Conservation (phyloP, 2,888 invertebrate species). For the Cryptus viduatorius region DNA sequence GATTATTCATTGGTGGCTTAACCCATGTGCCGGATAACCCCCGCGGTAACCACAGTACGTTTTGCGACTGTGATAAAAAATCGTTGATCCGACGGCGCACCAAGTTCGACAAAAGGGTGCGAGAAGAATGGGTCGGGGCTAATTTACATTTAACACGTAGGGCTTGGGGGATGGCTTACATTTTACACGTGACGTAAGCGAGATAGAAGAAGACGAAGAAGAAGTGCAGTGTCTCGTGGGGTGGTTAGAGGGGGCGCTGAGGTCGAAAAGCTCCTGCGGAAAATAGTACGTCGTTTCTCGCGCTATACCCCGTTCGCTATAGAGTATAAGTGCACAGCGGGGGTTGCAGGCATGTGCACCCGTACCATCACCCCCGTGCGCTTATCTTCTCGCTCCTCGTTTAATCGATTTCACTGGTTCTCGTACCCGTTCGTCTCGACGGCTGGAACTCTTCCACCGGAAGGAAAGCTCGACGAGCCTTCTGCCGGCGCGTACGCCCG, state of each 20-base stretch:
- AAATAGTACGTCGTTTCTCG: slow-evolving; percentile 48
- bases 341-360: slow-evolving; percentile 38
- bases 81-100: neutral
- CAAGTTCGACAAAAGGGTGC: slow-evolving; percentile 49
- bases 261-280: slow-evolving; percentile 55
- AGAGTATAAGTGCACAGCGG: slow-evolving; percentile 32
- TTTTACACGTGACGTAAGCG: slow-evolving; percentile 56
- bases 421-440: slow-evolving; percentile 41
- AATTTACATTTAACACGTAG: slow-evolving; percentile 64
- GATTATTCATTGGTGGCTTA: slow-evolving; percentile 11
- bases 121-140: slow-evolving; percentile 26
- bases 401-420: slow-evolving; percentile 64
- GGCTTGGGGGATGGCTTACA: slow-evolving; percentile 44
- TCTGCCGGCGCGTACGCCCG: slow-evolving; percentile 13
- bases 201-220: slow-evolving; percentile 59
- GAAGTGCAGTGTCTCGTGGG: slow-evolving; percentile 51
- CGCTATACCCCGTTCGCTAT: neutral
- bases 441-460: slow-evolving; percentile 45
- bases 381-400: slow-evolving; percentile 62
- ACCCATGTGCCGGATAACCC: neutral
- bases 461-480: slow-evolving; percentile 43
- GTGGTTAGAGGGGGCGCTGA: neutral
- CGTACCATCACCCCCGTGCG: slow-evolving; percentile 44
- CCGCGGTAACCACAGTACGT: neutral
- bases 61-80: slow-evolving; percentile 5